A percentile compares a stretch with the other conserved stretches of the same genome.
Evolutionary conservation across 2,113 vertebrate species (phyloP).

Genomic region (Heteronetta atricapilla): DNA sequence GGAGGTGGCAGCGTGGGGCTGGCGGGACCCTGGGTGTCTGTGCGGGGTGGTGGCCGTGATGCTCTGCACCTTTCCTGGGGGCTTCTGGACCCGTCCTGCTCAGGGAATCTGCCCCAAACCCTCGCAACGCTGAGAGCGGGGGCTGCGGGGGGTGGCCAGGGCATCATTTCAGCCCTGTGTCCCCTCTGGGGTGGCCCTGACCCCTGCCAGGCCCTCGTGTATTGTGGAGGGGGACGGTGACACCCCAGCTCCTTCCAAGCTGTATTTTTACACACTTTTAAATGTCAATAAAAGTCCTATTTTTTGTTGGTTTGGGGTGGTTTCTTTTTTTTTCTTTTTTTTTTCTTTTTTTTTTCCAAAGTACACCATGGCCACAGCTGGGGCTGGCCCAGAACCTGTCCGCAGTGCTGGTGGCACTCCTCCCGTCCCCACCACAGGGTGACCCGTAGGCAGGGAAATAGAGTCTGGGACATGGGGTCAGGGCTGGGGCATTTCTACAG

Average conservation of each 20-base stretch:
- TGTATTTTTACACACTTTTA: constrained; percentile 10
- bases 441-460: not conserved
- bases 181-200: rapidly evolving
- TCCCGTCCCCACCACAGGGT: rapidly evolving
- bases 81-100: too few relatives aligned
- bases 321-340: too few relatives aligned
- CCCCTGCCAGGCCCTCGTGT: not conserved
- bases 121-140: not conserved
- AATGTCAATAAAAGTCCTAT: constrained; percentile 28
- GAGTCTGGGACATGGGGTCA: rapidly evolving
- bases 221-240: rapidly evolving
- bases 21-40: not conserved
- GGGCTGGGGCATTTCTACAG: not conserved
- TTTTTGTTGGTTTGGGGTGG: not conserved
- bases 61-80: not conserved
- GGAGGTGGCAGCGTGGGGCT: not conserved
- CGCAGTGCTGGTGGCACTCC: not conserved
- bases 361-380: not conserved
- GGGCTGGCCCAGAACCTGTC: not conserved
- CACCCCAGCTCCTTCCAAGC: not conserved
- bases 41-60: not conserved
- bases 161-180: not conserved
- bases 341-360: not conserved
- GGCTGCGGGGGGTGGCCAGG: not conserved
- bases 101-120: not conserved